Evolutionary conservation across 2,113 vertebrate species (phyloP).

Genomic region (Boulengeromyrus knoepffleri): DNA sequence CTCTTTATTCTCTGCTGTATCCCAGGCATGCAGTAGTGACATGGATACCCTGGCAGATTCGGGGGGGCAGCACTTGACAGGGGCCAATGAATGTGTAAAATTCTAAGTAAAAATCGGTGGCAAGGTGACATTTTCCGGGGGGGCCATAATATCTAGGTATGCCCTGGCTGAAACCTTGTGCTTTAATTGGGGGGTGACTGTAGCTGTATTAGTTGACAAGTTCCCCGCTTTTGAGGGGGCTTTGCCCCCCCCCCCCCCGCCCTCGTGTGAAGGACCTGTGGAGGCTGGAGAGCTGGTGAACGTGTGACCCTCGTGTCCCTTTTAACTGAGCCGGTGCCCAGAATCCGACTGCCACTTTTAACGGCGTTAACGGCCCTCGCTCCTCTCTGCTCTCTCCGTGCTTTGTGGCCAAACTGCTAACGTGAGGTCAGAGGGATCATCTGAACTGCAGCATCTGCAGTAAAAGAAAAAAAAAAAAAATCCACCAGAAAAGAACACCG

Average conservation of each 20-base stretch:
- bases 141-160: background rate
- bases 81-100: background rate
- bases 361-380: background rate
- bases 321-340: background rate
- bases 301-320: background rate
- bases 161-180: background rate
- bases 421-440: background rate
- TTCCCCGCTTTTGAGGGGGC: background rate
- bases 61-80: background rate
- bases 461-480: background rate
- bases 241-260: background rate
- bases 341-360: background rate
- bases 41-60: background rate
- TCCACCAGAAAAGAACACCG: background rate
- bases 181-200: background rate
- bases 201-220: background rate
- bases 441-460: background rate
- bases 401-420: background rate
- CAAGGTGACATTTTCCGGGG: background rate
- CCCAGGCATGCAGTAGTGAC: background rate
- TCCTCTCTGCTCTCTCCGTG: background rate
- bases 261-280: background rate
- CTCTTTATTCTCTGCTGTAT: background rate
- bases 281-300: background rate
- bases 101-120: background rate